Evolutionary conservation across 2,113 vertebrate species (phyloP), one percentile per base, ranked within the genome.

Genomic region (Terrapene triunguis): DNA sequence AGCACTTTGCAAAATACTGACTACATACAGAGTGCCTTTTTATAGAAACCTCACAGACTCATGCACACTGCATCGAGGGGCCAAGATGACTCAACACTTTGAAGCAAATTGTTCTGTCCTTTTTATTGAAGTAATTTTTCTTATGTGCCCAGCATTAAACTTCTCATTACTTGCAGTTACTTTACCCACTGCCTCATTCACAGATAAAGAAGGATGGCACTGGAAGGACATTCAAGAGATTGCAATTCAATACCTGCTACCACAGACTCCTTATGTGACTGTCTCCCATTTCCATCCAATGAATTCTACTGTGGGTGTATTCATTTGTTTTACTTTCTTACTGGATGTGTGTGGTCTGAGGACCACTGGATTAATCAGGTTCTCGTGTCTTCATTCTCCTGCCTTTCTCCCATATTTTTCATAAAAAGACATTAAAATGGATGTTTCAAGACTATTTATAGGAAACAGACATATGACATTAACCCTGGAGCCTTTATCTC

Each of bases 381-480:
- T 97, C 94, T 80, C 74, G 80, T 48, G 84, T 72, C 83, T 93
- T 87, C 93, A 95, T 94, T 95, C 90, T 94, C 95, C 87, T 95
- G 93, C 84, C 72, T 97, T 91, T 79, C 88, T 79, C 82, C 54
- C 42, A 25, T 88, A 86, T 94, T 94, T 88, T 48, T 93, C 88
- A 72, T 54, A 87, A 84, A 81, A 94, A 96, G 96, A 95, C 86
- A 97, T 50, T 94, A 95, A 97, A 93, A 96, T 78, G 21, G 84
- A 92, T 78, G 74, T 84, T 96, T 54, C 92, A 54, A 89, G 79
- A 81, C 54, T 92, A 25, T 91, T 96, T 53, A 83, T 83, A 94
- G 84, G 87, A 94, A 94, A 88, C 84, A 95, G 89, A 32, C 92
- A 93, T 91, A 80, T 92, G 80, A 96, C 92, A 87, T 94, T 42